Evolutionary conservation across 2,888 invertebrate genomes (phyloP), one percentile per base, ranked within the genome.

Genomic region (Prostheceraeus crozeri): DNA sequence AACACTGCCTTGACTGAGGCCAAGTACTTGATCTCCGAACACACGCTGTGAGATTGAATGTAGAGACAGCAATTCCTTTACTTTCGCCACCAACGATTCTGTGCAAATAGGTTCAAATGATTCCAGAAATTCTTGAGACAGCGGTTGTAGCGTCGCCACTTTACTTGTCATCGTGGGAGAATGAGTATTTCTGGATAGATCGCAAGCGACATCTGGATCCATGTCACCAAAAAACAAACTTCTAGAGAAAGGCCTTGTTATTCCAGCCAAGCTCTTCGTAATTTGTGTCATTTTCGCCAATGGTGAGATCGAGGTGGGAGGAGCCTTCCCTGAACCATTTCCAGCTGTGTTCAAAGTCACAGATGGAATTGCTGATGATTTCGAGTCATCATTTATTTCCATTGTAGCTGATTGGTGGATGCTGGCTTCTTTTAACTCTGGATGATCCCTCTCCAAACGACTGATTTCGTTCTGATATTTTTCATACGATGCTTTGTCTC

Each of bases 111-210:
- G n/a, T 96, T 94, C 65, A 98, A 82, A 76, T 89, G 11, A 11
- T 33, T 11, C 11, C 33, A 10, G 33, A 33, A 10, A 11, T 11
- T n/a, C n/a, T n/a, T n/a, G n/a, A n/a, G n/a, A n/a, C n/a, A n/a
- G 89, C 75, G 93, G 89, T 80, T 91, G 94, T 79, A n/a, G n/a
- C n/a, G n/a, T n/a, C n/a, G n/a, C n/a, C n/a, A n/a, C n/a, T n/a
- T n/a, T n/a, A n/a, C n/a, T 89, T 84, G 78, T 98, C 96, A 77
- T 96, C 96, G 74, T 98, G 94, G 71, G 96, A n/a, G n/a, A 93
- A n/a, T n/a, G n/a, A n/a, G n/a, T n/a, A n/a, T n/a, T n/a, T n/a
- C n/a, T n/a, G n/a, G n/a, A n/a, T n/a, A n/a, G n/a, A n/a, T n/a
- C n/a, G n/a, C n/a, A n/a, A n/a, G n/a, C n/a, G n/a, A n/a, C n/a